phyloP scores from a whole-genome alignment of 2,113 vertebrate species.

The Polypterus bichir region DNA sequence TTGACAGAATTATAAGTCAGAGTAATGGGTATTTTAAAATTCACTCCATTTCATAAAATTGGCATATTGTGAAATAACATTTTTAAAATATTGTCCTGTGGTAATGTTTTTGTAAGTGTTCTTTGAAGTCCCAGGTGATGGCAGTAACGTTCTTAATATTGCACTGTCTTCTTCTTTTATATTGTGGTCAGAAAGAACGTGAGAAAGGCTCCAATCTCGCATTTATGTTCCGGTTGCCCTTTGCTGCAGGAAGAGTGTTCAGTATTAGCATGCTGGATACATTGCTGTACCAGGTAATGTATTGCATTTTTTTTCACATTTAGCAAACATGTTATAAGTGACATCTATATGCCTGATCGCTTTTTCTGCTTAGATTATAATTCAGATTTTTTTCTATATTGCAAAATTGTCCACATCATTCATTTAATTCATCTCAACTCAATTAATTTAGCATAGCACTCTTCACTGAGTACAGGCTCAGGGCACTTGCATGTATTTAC shows the following conservation, averaged over 20 bases:
- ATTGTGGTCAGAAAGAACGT: slow-evolving; percentile 61
- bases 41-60: too few species aligned
- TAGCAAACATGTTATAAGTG: background rate
- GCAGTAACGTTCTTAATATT: background rate
- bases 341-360: background rate
- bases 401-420: background rate
- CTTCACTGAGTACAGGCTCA: too few species aligned
- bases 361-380: background rate
- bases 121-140: too few species aligned
- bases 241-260: slow-evolving; percentile 71
- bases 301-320: background rate
- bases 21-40: too few species aligned
- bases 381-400: background rate
- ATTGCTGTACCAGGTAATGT: slow-evolving; percentile 65
- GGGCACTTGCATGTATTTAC: too few species aligned
- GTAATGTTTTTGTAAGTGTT: too few species aligned
- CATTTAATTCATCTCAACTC: too few species aligned
- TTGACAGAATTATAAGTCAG: too few species aligned
- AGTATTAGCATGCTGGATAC: slow-evolving; percentile 81
- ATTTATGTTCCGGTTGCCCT: slow-evolving; percentile 76
- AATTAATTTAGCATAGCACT: too few species aligned
- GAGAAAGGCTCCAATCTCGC: slow-evolving; percentile 72
- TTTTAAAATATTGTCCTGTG: too few species aligned
- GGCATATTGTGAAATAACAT: too few species aligned
- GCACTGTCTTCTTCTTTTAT: slow-evolving; percentile 17